Percentiles rank a stretch among this genome's conserved stretches.
phyloP scores from a whole-genome alignment of 2,113 vertebrate genomes.

The Myrmecophaga tridactyla region DNA sequence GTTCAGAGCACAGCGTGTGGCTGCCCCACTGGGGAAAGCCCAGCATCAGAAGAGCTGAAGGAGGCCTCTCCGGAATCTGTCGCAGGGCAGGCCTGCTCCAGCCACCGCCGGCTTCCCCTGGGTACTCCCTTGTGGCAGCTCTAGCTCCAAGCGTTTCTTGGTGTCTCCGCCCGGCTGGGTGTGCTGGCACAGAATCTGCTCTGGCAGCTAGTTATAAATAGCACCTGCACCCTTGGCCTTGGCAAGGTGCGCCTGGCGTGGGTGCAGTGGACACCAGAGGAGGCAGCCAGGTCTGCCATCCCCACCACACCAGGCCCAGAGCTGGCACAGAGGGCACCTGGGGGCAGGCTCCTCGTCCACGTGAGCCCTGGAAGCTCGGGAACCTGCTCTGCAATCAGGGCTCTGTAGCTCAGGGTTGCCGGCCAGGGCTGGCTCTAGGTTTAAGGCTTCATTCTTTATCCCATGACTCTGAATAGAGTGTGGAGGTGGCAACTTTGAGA shows the following conservation, averaged over 20 bases:
- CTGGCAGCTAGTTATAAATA: conserved; percentile 52
- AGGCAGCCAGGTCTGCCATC: not conserved
- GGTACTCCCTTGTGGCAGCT: not conserved
- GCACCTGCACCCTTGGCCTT: conserved; percentile 44
- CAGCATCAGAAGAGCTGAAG: not conserved
- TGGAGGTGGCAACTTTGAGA: not conserved
- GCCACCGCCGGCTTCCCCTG: not conserved
- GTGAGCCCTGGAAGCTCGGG: not conserved
- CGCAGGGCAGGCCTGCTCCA: not conserved
- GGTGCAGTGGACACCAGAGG: conserved; percentile 49
- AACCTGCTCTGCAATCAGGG: not conserved
- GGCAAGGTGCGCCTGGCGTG: conserved; percentile 25
- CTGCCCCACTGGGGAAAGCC: not conserved
- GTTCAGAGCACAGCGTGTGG: not conserved
- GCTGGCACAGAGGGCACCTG: not conserved
- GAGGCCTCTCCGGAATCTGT: not conserved
- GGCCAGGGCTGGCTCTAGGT: not conserved
- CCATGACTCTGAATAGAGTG: not conserved
- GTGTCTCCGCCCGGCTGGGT: not conserved
- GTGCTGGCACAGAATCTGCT: not conserved
- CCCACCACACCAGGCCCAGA: not conserved
- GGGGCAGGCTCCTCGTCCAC: not conserved
- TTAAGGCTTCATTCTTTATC: not conserved
- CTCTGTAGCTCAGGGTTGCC: not conserved
- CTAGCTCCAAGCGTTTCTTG: not conserved